Conservation (phyloP, 2,888 invertebrate genomes). For the Meteorus cinctellus region DNA sequence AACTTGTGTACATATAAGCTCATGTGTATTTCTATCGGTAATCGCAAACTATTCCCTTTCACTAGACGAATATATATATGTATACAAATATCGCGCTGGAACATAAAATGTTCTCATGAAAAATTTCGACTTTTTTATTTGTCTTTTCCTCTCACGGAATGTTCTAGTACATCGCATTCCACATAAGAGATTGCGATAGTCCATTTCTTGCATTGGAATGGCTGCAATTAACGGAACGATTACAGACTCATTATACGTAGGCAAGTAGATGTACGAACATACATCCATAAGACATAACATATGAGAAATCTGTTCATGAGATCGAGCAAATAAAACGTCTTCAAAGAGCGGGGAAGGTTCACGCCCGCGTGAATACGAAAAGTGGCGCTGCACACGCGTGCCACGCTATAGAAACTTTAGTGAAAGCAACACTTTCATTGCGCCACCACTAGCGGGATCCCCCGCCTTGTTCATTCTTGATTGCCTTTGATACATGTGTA, state of each 20-base stretch:
- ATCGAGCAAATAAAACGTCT: slow-evolving; percentile 17
- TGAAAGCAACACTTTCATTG: slow-evolving; percentile 68
- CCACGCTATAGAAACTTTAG: slow-evolving; percentile 57
- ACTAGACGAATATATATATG: neutral
- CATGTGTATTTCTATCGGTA: neutral
- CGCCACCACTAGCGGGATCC: slow-evolving; percentile 11
- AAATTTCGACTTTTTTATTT: neutral
- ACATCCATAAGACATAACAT: neutral
- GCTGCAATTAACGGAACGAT: slow-evolving; percentile 3
- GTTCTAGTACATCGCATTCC: neutral
- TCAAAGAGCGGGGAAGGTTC: slow-evolving; percentile 26
- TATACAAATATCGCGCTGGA: neutral
- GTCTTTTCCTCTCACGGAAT: neutral
- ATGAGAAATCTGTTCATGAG: slow-evolving; percentile 1
- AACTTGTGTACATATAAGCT: neutral
- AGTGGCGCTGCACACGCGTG: slow-evolving; percentile 44
- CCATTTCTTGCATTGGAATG: neutral
- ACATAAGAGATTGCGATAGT: neutral
- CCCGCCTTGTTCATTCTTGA: neutral
- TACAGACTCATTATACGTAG: neutral
- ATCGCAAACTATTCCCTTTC: neutral
- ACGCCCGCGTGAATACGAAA: slow-evolving; percentile 51
- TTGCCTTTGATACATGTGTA: neutral
- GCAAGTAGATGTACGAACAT: neutral
- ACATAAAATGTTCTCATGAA: neutral